Evolutionary conservation across 1,140 invertebrate species (phyloP).

Genomic region (Physella acuta): DNA sequence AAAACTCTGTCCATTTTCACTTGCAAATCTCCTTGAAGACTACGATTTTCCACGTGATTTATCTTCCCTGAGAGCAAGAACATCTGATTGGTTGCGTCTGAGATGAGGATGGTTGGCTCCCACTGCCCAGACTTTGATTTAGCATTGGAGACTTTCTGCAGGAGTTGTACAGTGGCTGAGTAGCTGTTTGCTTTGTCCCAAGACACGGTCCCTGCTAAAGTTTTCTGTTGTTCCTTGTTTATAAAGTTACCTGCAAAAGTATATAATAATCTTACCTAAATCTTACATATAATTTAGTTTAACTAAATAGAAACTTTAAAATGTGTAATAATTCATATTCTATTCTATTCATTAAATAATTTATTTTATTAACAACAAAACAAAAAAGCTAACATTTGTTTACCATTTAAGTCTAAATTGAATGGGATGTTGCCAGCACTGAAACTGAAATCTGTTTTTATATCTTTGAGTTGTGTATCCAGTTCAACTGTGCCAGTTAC

Average conservation of each 20-base stretch:
- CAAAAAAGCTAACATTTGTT: too few relatives aligned
- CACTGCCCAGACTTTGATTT: background rate
- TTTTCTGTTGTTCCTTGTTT: constrained; percentile 18
- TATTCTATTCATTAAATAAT: too few relatives aligned
- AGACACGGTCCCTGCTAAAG: background rate
- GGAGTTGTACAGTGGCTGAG: constrained; percentile 10
- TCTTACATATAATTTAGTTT: too few relatives aligned
- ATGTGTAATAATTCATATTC: too few relatives aligned
- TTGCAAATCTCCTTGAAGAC: background rate
- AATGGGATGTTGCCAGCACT: too few relatives aligned
- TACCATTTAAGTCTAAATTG: too few relatives aligned
- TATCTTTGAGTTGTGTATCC: background rate
- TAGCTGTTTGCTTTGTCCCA: background rate
- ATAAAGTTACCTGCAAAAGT: constrained; percentile 9
- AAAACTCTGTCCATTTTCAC: constrained; percentile 21
- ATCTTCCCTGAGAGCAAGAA: constrained; percentile 15
- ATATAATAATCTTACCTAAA: too few relatives aligned
- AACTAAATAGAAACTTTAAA: too few relatives aligned
- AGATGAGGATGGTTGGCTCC: constrained; percentile 11
- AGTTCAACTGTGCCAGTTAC: background rate
- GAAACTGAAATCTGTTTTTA: background rate
- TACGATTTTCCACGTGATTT: background rate
- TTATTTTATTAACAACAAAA: too few relatives aligned
- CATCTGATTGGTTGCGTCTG: background rate
- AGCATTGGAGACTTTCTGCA: background rate